These are phyloP conservation scores for Chironex yamaguchii DNA, from an alignment of 30 jellyfish, hydroid and myxozoan species.

Conservation along the genomic window DNA sequence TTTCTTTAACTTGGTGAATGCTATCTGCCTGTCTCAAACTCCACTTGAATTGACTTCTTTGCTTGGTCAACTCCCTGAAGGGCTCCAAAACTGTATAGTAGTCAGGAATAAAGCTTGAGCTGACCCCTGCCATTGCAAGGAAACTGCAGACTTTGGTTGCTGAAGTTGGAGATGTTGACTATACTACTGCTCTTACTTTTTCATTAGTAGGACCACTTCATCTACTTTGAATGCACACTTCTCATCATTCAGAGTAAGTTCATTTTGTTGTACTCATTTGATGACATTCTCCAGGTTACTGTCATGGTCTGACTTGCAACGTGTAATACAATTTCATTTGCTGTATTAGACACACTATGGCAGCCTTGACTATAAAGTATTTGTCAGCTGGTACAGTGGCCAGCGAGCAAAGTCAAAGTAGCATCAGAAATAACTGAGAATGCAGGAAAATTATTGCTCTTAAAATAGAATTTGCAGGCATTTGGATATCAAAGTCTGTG, in stretches of 20 bases:
- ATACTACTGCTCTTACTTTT: background rate
- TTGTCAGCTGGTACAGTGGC: too few species aligned
- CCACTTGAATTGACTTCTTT: background rate
- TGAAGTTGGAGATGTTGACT: background rate
- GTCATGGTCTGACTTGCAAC: background rate
- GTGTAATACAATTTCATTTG: background rate
- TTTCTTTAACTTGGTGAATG: background rate
- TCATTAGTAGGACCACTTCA: background rate
- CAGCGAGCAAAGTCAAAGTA: too few species aligned
- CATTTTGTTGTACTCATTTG: background rate
- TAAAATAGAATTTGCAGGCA: too few species aligned
- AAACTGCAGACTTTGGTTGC: background rate
- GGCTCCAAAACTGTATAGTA: background rate
- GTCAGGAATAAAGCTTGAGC: background rate
- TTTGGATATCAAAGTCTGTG: too few species aligned
- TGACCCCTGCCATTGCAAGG: background rate
- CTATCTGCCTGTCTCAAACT: background rate
- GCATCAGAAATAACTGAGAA: too few species aligned
- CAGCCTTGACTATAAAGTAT: too few species aligned
- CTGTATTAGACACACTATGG: background rate
- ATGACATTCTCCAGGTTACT: background rate
- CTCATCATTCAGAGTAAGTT: background rate
- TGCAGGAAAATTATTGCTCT: too few species aligned
- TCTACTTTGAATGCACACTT: background rate
- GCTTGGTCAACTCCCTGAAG: background rate